Percentiles rank a stretch among this genome's conserved stretches.
phyloP scores from a whole-genome alignment of 2,888 invertebrate species.

The Microdon myrmicae region DNA sequence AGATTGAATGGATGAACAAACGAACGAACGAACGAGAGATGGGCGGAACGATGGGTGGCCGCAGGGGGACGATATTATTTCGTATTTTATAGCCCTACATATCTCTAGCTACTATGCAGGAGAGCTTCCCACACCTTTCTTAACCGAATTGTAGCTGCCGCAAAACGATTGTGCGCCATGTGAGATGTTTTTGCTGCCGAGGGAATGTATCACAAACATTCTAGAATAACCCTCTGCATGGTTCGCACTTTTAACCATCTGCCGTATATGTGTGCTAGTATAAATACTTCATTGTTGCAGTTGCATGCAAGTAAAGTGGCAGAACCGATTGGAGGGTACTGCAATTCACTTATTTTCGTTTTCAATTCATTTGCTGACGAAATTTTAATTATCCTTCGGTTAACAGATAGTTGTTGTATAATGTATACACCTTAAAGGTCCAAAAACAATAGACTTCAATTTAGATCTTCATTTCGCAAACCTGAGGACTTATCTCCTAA shows the following conservation, averaged over 20 bases:
- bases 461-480: too few relatives aligned
- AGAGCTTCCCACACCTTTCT: constrained; percentile 24
- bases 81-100: constrained; percentile 46
- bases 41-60: constrained; percentile 13
- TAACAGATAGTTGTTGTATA: too few relatives aligned
- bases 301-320: constrained; percentile 21
- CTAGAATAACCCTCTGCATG: constrained; percentile 35
- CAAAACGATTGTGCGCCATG: constrained; percentile 47
- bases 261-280: constrained; percentile 9
- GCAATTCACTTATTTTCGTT: constrained; percentile 10
- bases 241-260: constrained; percentile 30
- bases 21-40: constrained; percentile 19
- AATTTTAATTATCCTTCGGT: not conserved
- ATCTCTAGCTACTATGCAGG: not conserved
- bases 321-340: constrained; percentile 24
- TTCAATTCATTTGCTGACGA: not conserved
- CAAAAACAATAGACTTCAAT: too few relatives aligned
- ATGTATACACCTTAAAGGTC: too few relatives aligned
- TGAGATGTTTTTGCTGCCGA: constrained; percentile 20
- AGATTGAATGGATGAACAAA: constrained; percentile 48
- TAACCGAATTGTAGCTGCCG: constrained; percentile 23
- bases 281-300: constrained; percentile 39
- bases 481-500: too few relatives aligned
- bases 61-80: constrained; percentile 32
- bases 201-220: constrained; percentile 12